Conservation (phyloP, 2,888 invertebrate species). For the Cataglyphis livida region DNA sequence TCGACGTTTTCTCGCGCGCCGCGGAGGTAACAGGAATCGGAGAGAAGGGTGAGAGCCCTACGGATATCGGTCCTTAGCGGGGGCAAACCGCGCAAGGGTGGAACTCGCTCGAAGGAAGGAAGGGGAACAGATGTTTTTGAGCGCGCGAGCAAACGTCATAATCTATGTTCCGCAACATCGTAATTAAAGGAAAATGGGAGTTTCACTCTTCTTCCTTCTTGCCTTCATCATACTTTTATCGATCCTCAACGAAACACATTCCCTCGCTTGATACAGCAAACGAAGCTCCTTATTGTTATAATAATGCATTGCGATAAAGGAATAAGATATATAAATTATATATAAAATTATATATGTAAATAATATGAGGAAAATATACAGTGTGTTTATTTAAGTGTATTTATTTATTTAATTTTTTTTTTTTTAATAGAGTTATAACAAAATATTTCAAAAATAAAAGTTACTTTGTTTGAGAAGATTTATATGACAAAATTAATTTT, state of each 20-base stretch:
- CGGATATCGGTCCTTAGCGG: constrained; percentile 80
- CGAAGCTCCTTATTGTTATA: background rate
- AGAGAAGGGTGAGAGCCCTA: constrained; percentile 79
- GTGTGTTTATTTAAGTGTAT: no score
- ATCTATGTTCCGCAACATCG: constrained; percentile 85
- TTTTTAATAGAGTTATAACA: no score
- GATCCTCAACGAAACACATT: constrained; percentile 13
- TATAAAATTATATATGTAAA: no score
- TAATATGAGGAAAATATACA: no score
- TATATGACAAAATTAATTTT: no score
- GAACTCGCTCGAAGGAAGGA: constrained; percentile 76
- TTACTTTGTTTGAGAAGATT: no score
- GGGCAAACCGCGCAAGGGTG: constrained; percentile 77
- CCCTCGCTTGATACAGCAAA: background rate
- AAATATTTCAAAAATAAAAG: no score
- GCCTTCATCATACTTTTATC: background rate
- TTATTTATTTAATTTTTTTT: no score
- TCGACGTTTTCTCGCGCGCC: constrained; percentile 68
- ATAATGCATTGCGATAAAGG: background rate
- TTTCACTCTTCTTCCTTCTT: constrained; percentile 41
- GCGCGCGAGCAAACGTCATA: constrained; percentile 84
- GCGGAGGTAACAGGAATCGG: constrained; percentile 67
- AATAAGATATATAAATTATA: no score
- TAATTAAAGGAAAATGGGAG: constrained; percentile 85
- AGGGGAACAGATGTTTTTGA: constrained; percentile 85